Conservation (phyloP, 2,888 invertebrate genomes). For the Linnaemya tessellans region DNA sequence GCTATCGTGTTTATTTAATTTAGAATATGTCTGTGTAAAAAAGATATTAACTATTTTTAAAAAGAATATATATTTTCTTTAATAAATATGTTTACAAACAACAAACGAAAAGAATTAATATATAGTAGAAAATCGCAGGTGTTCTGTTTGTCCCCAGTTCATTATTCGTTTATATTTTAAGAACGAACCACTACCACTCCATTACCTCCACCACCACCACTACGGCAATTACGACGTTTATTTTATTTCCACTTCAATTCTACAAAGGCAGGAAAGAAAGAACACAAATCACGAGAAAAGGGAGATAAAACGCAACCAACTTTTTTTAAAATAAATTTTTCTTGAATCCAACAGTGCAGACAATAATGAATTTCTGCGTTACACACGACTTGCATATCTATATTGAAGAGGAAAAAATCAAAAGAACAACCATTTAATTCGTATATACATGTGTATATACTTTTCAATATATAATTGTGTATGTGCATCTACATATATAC, state of each 20-base stretch:
- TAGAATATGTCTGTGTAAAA: slow-evolving; percentile 39
- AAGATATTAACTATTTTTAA: slow-evolving; percentile 10
- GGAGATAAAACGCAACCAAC: slow-evolving; percentile 52
- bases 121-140: slow-evolving; percentile 61
- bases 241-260: slow-evolving; percentile 58
- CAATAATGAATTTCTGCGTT: slow-evolving; percentile 25
- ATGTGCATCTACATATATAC: slow-evolving; percentile 4
- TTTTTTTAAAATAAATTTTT: slow-evolving; percentile 34
- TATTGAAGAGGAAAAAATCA: slow-evolving; percentile 21
- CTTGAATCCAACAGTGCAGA: slow-evolving; percentile 47
- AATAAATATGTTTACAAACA: slow-evolving; percentile 61
- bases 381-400: slow-evolving; percentile 52
- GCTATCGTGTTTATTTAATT: slow-evolving; percentile 40
- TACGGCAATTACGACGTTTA: slow-evolving; percentile 60
- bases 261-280: slow-evolving; percentile 65
- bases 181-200: slow-evolving; percentile 62
- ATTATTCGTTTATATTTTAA: slow-evolving; percentile 58
- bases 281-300: slow-evolving; percentile 60
- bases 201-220: slow-evolving; percentile 60
- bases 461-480: slow-evolving; percentile 17
- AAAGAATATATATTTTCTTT: not conserved
- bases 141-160: slow-evolving; percentile 53
- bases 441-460: slow-evolving; percentile 14
- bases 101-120: slow-evolving; percentile 47
- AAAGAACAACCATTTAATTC: slow-evolving; percentile 49